Evolutionary conservation across 2,888 invertebrate species (phyloP).

Genomic region (Automeris io): DNA sequence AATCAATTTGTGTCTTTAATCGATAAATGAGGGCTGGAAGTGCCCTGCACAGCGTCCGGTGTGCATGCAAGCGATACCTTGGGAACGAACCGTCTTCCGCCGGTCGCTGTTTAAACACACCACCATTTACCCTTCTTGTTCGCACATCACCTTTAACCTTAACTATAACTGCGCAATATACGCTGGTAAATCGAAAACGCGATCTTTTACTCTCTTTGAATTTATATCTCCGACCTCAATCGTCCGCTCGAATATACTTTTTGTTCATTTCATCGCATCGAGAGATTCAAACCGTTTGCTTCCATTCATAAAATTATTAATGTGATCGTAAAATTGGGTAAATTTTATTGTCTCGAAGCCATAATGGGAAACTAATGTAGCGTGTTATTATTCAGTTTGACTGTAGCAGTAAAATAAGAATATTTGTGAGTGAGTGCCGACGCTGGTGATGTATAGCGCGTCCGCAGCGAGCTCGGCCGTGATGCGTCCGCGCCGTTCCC

Average conservation of each 20-base stretch:
- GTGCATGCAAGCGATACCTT: constrained; percentile 68
- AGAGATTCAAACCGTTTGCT: constrained; percentile 67
- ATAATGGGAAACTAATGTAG: constrained; percentile 78
- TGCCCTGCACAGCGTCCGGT: constrained; percentile 57
- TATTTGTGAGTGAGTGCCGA: constrained; percentile 51
- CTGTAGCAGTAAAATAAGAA: constrained; percentile 73
- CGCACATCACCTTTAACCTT: constrained; percentile 31
- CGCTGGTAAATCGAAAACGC: constrained; percentile 8
- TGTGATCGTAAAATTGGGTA: constrained; percentile 76
- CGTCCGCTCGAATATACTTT: constrained; percentile 47
- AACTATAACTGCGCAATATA: constrained; percentile 30
- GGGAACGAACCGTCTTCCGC: constrained; percentile 67
- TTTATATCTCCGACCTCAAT: constrained; percentile 55
- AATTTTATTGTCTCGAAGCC: constrained; percentile 76
- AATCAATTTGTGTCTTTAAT: constrained; percentile 6
- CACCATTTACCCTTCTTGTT: constrained; percentile 28
- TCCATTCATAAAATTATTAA: constrained; percentile 78
- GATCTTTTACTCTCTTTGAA: constrained; percentile 56
- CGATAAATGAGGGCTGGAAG: constrained; percentile 21
- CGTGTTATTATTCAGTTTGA: constrained; percentile 77
- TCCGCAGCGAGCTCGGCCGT: constrained; percentile 20
- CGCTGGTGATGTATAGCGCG: constrained; percentile 30
- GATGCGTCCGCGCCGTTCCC: constrained; percentile 45
- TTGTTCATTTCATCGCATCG: constrained; percentile 64
- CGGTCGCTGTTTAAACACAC: constrained; percentile 23